A percentile compares a stretch with the other conserved stretches of the same genome.
Conservation (phyloP, 2,113 vertebrate species). For the Phodopus roborovskii region DNA sequence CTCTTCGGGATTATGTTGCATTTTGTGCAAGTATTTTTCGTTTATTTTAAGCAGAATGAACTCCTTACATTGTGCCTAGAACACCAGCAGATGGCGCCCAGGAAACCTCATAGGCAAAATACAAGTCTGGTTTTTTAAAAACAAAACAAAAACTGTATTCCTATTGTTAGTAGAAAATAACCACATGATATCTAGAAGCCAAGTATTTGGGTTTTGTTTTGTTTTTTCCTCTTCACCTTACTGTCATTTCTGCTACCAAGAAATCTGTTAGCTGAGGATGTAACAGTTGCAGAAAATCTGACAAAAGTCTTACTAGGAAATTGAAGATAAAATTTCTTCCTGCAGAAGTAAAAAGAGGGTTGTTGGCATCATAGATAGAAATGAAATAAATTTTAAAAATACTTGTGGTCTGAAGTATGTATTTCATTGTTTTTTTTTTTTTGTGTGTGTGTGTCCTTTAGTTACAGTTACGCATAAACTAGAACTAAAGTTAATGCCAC, state of each 20-base stretch:
- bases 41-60: not conserved
- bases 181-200: not conserved
- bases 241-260: not conserved
- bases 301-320: not conserved
- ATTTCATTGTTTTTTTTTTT: constrained; percentile 9
- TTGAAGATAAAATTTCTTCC: not conserved
- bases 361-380: not conserved
- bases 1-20: constrained; percentile 8
- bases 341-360: not conserved
- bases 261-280: constrained; percentile 20
- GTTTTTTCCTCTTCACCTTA: not conserved
- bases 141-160: not conserved
- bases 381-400: not conserved
- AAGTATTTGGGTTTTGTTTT: constrained; percentile 10
- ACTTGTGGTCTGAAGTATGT: not conserved
- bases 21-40: not conserved
- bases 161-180: not conserved
- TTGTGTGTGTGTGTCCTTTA: not conserved
- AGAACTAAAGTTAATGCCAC: constrained; percentile 16
- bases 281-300: not conserved
- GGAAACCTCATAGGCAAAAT: not conserved
- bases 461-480: not conserved
- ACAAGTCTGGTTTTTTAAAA: no score
- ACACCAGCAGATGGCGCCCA: constrained; percentile 68
- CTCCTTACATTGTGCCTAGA: constrained; percentile 4